These are phyloP conservation scores for Lucilia sericata DNA, from an alignment of 1,140 invertebrate species.

Conservation along the genomic window DNA sequence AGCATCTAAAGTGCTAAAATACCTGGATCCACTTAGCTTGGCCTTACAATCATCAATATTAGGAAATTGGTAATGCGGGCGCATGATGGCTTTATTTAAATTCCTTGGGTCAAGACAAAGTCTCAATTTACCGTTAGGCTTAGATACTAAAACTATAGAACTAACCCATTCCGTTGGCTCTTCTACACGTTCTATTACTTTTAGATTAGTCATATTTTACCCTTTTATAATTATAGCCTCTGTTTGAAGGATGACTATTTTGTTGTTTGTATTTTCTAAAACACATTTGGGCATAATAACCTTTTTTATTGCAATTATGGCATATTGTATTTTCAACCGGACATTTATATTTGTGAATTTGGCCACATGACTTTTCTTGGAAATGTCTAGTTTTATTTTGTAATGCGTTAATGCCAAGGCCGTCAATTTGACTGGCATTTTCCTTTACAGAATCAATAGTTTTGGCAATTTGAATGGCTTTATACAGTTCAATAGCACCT, in stretches of 20 bases:
- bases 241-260: neutral
- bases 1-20: slow-evolving; percentile 68
- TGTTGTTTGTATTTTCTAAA: neutral
- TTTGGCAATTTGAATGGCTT: neutral
- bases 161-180: slow-evolving; percentile 54
- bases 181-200: slow-evolving; percentile 58
- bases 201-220: slow-evolving; percentile 49
- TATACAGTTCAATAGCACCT: neutral
- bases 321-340: neutral
- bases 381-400: neutral
- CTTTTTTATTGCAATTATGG: neutral
- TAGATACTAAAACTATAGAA: neutral
- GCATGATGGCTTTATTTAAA: slow-evolving; percentile 68
- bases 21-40: slow-evolving; percentile 59
- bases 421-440: neutral
- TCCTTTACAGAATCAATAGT: neutral
- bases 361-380: neutral
- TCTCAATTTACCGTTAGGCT: slow-evolving; percentile 58
- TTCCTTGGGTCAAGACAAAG: slow-evolving; percentile 69
- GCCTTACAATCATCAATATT: slow-evolving; percentile 65
- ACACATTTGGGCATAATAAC: neutral
- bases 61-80: slow-evolving; percentile 66
- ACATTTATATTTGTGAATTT: neutral
- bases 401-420: neutral
- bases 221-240: no score